Evolutionary conservation across 2,888 invertebrate genomes (phyloP).

Genomic region (Acronicta alni): DNA sequence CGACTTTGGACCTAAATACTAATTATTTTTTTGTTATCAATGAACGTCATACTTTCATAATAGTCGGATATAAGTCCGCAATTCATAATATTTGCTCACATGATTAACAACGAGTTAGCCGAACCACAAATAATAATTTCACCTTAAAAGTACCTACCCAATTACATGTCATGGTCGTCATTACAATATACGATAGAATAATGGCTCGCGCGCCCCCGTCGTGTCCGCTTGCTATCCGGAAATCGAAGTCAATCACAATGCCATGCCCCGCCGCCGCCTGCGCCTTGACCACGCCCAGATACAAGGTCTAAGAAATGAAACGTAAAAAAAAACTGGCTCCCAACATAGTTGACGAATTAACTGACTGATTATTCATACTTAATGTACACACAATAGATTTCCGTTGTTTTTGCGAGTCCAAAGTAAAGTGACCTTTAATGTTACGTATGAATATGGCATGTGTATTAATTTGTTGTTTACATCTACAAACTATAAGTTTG

Average conservation of each 20-base stretch:
- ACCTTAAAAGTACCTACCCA: conserved; percentile 1
- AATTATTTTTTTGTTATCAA: too few relatives aligned
- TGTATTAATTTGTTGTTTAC: neutral
- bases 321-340: conserved; percentile 60
- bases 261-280: conserved; percentile 44
- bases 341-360: conserved; percentile 61
- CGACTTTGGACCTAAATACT: too few relatives aligned
- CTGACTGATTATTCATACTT: conserved; percentile 51
- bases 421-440: conserved; percentile 16
- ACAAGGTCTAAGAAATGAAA: conserved; percentile 86
- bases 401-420: conserved; percentile 26
- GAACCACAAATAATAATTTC: conserved; percentile 5
- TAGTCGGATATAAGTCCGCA: too few relatives aligned
- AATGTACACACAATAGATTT: conserved; percentile 30
- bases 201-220: conserved; percentile 27
- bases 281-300: conserved; percentile 69
- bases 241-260: conserved; percentile 67
- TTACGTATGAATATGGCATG: neutral
- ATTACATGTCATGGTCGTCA: conserved; percentile 44
- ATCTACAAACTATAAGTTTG: neutral
- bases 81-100: too few relatives aligned
- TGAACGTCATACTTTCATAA: too few relatives aligned
- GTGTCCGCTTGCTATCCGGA: conserved; percentile 70
- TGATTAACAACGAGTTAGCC: neutral
- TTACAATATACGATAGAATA: conserved; percentile 45